These are phyloP conservation scores for Myrmecobius fasciatus DNA, from an alignment of 2,113 vertebrate genomes.

Conservation along the genomic window DNA sequence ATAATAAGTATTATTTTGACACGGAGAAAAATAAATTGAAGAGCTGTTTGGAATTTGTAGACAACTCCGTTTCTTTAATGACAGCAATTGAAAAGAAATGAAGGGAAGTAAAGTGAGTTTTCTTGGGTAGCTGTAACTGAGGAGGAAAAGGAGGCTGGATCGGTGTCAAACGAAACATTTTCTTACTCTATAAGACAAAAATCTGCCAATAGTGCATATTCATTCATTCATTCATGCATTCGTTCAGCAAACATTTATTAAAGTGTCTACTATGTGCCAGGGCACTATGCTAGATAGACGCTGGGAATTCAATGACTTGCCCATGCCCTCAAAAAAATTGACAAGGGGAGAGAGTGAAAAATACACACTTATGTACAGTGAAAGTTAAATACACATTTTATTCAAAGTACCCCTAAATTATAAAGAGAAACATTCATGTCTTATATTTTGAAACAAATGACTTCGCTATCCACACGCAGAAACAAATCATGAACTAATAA, in stretches of 20 bases:
- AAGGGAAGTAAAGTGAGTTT: background rate
- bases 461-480: slow-evolving; percentile 18
- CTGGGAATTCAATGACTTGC: background rate
- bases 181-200: background rate
- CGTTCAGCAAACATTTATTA: background rate
- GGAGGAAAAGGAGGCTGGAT: slow-evolving; percentile 39
- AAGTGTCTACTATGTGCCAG: background rate
- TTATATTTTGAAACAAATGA: slow-evolving; percentile 59
- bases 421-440: slow-evolving; percentile 21
- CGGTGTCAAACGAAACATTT: slow-evolving; percentile 6
- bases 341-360: background rate
- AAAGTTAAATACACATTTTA: background rate
- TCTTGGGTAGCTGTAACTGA: background rate
- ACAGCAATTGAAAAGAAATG: slow-evolving; percentile 46
- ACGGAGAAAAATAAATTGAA: slow-evolving; percentile 37
- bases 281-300: background rate
- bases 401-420: background rate
- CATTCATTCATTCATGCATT: background rate
- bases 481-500: slow-evolving; percentile 70
- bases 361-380: background rate
- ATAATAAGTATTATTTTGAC: slow-evolving; percentile 18
- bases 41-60: slow-evolving; percentile 33
- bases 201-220: background rate
- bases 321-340: background rate
- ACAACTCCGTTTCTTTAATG: slow-evolving; percentile 18